Base-by-base conservation (phyloP, 2,113 vertebrate genomes). In the Edolisoma coerulescens region DNA sequence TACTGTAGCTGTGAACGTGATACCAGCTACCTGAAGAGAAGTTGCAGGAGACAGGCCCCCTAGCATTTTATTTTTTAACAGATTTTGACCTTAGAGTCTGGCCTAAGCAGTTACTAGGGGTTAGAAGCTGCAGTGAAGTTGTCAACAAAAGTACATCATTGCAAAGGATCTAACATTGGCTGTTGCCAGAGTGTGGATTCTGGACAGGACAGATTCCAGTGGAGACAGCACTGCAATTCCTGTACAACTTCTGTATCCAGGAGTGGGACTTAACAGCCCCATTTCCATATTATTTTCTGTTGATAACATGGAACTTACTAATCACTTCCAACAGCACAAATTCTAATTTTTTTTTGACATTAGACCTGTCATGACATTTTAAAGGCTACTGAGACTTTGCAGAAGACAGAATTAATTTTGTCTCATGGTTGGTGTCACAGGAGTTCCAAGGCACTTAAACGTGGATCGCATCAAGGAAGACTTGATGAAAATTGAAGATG, bases 401-500 rank as follows among this genome's bases (percentile, higher is more conserved):
- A 50, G 63, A 89, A 81, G 71, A 37, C 64, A 63, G 33, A 81
- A 61, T 80, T 73, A 42, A 84, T 87, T 90, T 77, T 80, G 12
- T n/a, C 45, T 96, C 19, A 5, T 45, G 37, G 96, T 97, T 94
- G 78, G 30, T 91, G 54, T 73, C 54, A 67, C 95, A 99, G 99
- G 99, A 49, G 99, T 98, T 85, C 99, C 99, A 52, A 98, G 98
- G 78, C 99, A 99, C 92, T 79, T 99, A 95, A 99, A 99, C 15
- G 95, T 98, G 93, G 98, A 98, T 95, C 98, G 78, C 70, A 99
- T 99, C 94, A 98, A 96, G 96, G 99, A 99, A 59, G 98, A 99
- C 60, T 97, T 99, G 89, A 97, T 99, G 98, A 99, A 99, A 97
- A 98, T 99, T 89, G 99, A 99, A 73, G 98, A 99, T 39, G 99